These are phyloP conservation scores for Heliopora coerulea DNA, from an alignment of 92 coral and sea anemone species.

Conservation along the genomic window DNA sequence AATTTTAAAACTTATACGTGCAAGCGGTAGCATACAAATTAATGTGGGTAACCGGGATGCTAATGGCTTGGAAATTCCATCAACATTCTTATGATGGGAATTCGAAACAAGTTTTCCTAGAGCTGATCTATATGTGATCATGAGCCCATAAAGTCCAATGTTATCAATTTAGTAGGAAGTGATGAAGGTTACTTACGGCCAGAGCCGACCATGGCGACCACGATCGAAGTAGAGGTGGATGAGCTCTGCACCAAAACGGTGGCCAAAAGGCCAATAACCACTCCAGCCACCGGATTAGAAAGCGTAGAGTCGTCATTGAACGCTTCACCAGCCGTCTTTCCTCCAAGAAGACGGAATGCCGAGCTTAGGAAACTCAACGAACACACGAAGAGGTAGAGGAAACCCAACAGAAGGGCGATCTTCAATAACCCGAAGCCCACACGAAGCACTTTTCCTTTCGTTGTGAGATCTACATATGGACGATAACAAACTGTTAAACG, in stretches of 20 bases:
- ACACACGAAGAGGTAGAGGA: constrained; percentile 90
- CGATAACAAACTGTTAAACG: neutral
- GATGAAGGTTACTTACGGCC: constrained; percentile 29
- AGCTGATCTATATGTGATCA: too few species aligned
- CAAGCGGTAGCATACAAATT: too few species aligned
- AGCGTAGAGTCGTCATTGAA: constrained; percentile 70
- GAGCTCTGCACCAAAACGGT: constrained; percentile 58
- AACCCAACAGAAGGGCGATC: constrained; percentile 59
- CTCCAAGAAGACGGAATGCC: constrained; percentile 95
- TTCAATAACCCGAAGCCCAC: constrained; percentile 50
- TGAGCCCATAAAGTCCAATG: too few species aligned
- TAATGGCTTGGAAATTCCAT: too few species aligned
- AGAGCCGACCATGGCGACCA: constrained; percentile 38
- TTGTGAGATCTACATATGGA: constrained; percentile 67
- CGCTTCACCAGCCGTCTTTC: constrained; percentile 95
- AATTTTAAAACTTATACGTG: too few species aligned
- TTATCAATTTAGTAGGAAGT: too few species aligned
- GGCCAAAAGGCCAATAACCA: constrained; percentile 90
- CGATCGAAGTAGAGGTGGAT: constrained; percentile 41
- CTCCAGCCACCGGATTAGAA: constrained; percentile 91
- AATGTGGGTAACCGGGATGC: too few species aligned
- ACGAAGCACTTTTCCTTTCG: constrained; percentile 63
- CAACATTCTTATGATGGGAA: too few species aligned
- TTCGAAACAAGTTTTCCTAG: too few species aligned
- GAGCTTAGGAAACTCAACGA: constrained; percentile 93